Evolutionary conservation across 1,140 invertebrate species (phyloP).

Genomic region (Bombus pyrosoma): DNA sequence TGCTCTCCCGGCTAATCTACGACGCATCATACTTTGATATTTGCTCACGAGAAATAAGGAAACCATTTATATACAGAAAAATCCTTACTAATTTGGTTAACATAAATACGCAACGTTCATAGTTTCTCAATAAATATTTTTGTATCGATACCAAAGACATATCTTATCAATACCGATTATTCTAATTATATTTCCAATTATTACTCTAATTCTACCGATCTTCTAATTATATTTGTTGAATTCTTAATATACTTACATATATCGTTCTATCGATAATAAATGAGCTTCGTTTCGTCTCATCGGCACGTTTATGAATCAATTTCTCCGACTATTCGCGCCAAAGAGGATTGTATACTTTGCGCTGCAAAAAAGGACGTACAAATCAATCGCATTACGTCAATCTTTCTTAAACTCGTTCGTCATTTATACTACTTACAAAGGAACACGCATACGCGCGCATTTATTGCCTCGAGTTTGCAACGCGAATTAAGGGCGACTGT

Average conservation of each 20-base stretch:
- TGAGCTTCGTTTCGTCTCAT: too few species aligned
- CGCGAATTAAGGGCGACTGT: constrained; percentile 22
- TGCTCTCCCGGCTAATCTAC: neutral
- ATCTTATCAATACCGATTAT: too few species aligned
- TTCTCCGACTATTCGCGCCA: neutral
- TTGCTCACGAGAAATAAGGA: neutral
- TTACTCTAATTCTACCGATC: too few species aligned
- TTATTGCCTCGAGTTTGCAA: constrained; percentile 11
- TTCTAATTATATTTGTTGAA: too few species aligned
- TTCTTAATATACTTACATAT: too few species aligned
- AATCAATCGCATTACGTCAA: constrained; percentile 31
- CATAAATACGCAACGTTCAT: neutral
- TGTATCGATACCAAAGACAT: too few species aligned
- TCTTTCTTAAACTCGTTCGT: constrained; percentile 24
- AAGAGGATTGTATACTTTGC: neutral
- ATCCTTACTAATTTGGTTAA: neutral
- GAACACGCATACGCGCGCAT: neutral
- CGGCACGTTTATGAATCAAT: too few species aligned
- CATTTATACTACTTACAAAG: constrained; percentile 16
- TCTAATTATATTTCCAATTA: too few species aligned
- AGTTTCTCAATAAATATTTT: neutral
- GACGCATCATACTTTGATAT: neutral
- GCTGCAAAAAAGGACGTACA: neutral
- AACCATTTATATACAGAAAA: neutral
- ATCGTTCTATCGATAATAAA: too few species aligned